Evolutionary conservation across 92 coral and sea anemone genomes (phyloP).

Genomic region (Porites evermanni): DNA sequence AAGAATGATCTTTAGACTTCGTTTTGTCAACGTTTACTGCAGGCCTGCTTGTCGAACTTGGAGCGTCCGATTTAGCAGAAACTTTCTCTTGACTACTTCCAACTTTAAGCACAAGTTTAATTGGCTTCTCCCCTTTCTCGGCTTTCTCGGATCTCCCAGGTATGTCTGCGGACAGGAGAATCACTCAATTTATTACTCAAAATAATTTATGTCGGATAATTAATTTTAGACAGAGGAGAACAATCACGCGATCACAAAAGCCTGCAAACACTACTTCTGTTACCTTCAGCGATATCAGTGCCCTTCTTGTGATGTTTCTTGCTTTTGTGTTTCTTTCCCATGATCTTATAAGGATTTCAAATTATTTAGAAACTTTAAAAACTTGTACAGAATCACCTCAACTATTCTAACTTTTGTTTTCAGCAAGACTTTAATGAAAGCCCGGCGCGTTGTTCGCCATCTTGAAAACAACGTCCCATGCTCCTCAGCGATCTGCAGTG

Average conservation of each 20-base stretch:
- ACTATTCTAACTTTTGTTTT: not conserved
- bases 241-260: not conserved
- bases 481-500: not conserved
- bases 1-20: constrained; percentile 80
- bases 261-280: not conserved
- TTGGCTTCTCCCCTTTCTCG: constrained; percentile 82
- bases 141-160: constrained; percentile 59
- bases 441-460: constrained; percentile 27
- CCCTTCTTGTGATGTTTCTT: constrained; percentile 95
- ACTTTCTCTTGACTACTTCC: constrained; percentile 75
- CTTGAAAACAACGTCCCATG: constrained; percentile 42
- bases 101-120: constrained; percentile 92
- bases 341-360: not conserved
- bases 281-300: constrained; percentile 77
- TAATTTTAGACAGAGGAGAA: too few relatives aligned
- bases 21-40: constrained; percentile 48
- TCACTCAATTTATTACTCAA: not conserved
- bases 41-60: constrained; percentile 30
- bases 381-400: not conserved
- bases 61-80: constrained; percentile 58
- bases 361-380: not conserved
- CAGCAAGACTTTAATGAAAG: too few relatives aligned
- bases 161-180: constrained; percentile 30
- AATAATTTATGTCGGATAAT: too few relatives aligned
- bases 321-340: constrained; percentile 95